A percentile compares a stretch with the other conserved stretches of the same genome.
Evolutionary conservation across 2,113 vertebrate species (phyloP).

Genomic region (Turnix velox): DNA sequence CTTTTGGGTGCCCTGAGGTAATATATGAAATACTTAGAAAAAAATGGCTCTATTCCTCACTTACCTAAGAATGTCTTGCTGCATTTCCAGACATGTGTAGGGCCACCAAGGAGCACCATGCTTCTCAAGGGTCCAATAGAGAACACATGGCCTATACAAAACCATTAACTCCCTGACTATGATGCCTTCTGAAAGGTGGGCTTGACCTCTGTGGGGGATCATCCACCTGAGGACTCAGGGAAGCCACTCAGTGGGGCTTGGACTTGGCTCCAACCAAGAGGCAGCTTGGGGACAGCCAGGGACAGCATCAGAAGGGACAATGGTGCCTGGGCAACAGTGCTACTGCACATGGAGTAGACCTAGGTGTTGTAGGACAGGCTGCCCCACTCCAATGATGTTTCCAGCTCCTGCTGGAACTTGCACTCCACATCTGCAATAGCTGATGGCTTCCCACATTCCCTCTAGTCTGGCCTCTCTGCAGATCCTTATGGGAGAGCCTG

Average conservation of each 20-base stretch:
- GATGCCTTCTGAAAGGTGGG: not conserved
- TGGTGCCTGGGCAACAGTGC: not conserved
- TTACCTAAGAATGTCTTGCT: too few species aligned
- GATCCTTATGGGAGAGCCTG: fast-evolving
- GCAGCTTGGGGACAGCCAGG: not conserved
- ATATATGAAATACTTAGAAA: too few species aligned
- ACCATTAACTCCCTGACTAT: too few species aligned
- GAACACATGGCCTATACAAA: too few species aligned
- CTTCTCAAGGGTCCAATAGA: too few species aligned
- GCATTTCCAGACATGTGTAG: too few species aligned
- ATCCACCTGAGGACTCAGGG: fast-evolving
- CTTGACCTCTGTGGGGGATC: fast-evolving
- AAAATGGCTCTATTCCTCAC: too few species aligned
- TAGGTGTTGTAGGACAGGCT: not conserved
- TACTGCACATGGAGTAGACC: fast-evolving
- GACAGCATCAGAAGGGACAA: too few species aligned
- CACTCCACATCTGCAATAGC: fast-evolving
- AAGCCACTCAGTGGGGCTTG: not conserved
- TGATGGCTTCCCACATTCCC: not conserved
- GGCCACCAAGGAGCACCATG: too few species aligned
- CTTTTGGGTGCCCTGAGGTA: too few species aligned
- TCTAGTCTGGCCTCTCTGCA: too few species aligned
- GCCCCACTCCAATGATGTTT: fast-evolving
- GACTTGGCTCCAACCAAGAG: fast-evolving
- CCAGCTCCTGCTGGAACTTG: not conserved